phyloP scores from a whole-genome alignment of 2,113 vertebrate species.

The Butorides virescens region DNA sequence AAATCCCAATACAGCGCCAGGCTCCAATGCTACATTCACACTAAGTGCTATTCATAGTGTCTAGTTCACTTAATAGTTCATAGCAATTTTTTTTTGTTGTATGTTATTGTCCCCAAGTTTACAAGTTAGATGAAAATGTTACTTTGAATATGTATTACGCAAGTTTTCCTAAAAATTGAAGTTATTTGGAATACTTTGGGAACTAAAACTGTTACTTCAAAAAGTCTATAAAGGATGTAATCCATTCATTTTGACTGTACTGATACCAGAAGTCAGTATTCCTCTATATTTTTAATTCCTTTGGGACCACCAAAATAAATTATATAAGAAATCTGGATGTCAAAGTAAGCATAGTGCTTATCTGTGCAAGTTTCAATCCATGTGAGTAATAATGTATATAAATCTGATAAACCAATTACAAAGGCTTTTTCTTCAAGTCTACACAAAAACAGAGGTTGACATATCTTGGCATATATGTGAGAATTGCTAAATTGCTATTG shows the following conservation, averaged over 20 bases:
- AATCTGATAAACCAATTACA: background rate
- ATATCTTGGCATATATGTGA: background rate
- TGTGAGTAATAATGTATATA: background rate
- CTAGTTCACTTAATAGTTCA: background rate
- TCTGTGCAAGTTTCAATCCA: background rate
- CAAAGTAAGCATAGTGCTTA: background rate
- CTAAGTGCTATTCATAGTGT: background rate
- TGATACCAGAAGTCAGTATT: background rate
- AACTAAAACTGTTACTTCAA: background rate
- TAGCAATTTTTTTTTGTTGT: background rate
- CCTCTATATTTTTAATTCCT: background rate
- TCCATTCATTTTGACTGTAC: background rate
- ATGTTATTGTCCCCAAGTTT: background rate
- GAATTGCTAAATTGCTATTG: background rate
- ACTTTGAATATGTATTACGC: background rate
- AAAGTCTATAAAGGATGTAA: background rate
- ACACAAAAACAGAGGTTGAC: background rate
- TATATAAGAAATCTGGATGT: background rate
- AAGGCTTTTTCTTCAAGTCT: background rate
- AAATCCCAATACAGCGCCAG: background rate
- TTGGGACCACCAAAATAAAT: background rate
- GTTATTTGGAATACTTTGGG: background rate
- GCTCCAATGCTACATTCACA: background rate
- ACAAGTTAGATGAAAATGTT: background rate
- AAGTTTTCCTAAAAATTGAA: background rate